phyloP scores from a whole-genome alignment of 1,140 invertebrate genomes.

The Drosophila malerkotliana region DNA sequence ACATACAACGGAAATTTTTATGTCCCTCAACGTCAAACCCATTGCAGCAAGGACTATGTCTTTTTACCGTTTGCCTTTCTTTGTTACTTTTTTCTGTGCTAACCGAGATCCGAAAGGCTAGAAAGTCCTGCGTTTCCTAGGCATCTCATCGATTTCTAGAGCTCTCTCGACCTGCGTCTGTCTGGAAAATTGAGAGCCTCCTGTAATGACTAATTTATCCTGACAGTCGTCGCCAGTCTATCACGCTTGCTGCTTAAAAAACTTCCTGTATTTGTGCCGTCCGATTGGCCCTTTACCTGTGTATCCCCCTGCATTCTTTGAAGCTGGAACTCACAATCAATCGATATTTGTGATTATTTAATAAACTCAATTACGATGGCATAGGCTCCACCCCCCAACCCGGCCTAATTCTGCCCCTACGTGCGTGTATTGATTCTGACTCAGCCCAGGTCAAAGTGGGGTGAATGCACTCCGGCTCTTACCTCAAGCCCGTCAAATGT shows the following conservation, averaged over 20 bases:
- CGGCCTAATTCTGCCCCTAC: neutral
- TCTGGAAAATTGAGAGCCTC: slow-evolving; percentile 45
- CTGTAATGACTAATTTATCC: slow-evolving; percentile 73
- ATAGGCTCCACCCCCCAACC: slow-evolving; percentile 7
- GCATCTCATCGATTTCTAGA: slow-evolving; percentile 53
- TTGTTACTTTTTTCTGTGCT: neutral
- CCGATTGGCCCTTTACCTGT: slow-evolving; percentile 52
- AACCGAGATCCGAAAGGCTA: neutral
- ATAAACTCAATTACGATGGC: slow-evolving; percentile 72
- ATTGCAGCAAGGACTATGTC: slow-evolving; percentile 54
- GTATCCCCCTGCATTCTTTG: slow-evolving; percentile 5
- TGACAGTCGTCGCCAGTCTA: slow-evolving; percentile 25
- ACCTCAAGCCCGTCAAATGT: slow-evolving; percentile 22
- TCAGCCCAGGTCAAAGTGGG: slow-evolving; percentile 12
- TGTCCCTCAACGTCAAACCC: slow-evolving; percentile 78
- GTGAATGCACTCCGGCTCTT: slow-evolving; percentile 57
- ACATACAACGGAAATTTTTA: slow-evolving; percentile 75
- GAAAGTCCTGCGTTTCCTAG: slow-evolving; percentile 17
- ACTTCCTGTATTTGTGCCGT: slow-evolving; percentile 52
- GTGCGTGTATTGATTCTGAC: slow-evolving; percentile 35
- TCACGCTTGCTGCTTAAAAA: slow-evolving; percentile 46
- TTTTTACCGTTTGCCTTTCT: slow-evolving; percentile 16
- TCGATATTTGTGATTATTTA: slow-evolving; percentile 83
- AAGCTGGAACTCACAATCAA: slow-evolving; percentile 33
- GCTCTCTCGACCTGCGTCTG: slow-evolving; percentile 31